A percentile compares a stretch with the other conserved stretches of the same genome.
These are phyloP conservation scores for Urosaurus nigricauda DNA, from an alignment of 2,797 vertebrate genomes.

Conservation along the genomic window DNA sequence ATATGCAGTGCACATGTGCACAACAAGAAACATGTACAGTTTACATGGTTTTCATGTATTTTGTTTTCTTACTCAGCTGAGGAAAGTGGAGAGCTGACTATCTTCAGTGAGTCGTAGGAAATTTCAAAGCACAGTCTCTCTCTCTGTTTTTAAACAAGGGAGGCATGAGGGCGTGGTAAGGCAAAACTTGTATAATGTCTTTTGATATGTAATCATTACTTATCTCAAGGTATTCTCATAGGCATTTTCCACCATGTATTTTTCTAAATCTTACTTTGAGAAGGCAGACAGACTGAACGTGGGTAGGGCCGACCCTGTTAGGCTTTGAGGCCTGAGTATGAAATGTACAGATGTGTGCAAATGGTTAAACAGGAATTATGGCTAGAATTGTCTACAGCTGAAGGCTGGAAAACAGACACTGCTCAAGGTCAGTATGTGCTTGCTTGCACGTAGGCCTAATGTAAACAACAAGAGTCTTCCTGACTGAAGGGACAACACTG, in stretches of 20 bases:
- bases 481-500: too few species aligned
- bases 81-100: not conserved
- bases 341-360: too few species aligned
- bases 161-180: not conserved
- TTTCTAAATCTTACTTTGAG: not conserved
- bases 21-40: not conserved
- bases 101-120: not conserved
- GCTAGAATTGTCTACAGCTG: too few species aligned
- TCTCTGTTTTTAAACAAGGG: not conserved
- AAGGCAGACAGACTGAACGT: not conserved
- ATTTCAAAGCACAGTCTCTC: not conserved
- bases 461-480: too few species aligned
- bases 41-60: not conserved
- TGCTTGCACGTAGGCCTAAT: too few species aligned
- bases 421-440: too few species aligned
- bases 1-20: not conserved
- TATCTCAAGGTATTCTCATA: not conserved
- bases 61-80: too few species aligned
- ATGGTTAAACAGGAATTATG: too few species aligned
- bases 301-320: too few species aligned
- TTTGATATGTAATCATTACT: not conserved
- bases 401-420: too few species aligned
- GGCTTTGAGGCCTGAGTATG: too few species aligned
- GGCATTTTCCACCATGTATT: not conserved
- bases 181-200: not conserved